Percentiles rank a stretch among this genome's conserved stretches.
These are phyloP conservation scores for Chrysolina americana DNA, from an alignment of 2,888 invertebrate species.

Conservation along the genomic window DNA sequence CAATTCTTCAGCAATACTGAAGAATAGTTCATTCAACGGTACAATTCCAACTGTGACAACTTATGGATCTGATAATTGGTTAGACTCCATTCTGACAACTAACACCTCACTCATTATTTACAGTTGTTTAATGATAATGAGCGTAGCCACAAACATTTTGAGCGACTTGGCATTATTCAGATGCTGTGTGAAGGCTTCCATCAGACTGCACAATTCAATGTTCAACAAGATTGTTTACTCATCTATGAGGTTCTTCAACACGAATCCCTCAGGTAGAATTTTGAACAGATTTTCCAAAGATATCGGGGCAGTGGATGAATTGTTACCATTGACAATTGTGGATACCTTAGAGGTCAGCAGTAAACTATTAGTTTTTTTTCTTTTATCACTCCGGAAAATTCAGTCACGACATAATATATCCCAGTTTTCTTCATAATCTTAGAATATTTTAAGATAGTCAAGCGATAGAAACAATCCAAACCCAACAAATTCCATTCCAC, in stretches of 20 bases:
- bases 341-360: conserved; percentile 64
- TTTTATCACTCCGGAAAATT: too few relatives aligned
- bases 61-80: background rate
- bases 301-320: conserved; percentile 73
- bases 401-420: too few relatives aligned
- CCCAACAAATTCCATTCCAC: too few relatives aligned
- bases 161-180: conserved; percentile 70
- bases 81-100: background rate
- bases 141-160: conserved; percentile 67
- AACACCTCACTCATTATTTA: conserved; percentile 66
- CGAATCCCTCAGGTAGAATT: conserved; percentile 75
- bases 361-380: background rate
- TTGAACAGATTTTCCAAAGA: conserved; percentile 81
- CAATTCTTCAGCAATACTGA: background rate
- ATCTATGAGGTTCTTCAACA: conserved; percentile 78
- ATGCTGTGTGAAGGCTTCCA: conserved; percentile 71
- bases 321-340: conserved; percentile 69
- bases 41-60: background rate
- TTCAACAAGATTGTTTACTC: conserved; percentile 72
- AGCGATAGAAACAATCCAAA: too few relatives aligned
- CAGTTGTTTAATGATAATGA: conserved; percentile 53
- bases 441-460: too few relatives aligned
- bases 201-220: conserved; percentile 71
- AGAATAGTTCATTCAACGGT: background rate
- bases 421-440: too few relatives aligned